Evolutionary conservation across 1,140 invertebrate species (phyloP), one percentile per base, ranked within the genome.

Genomic region (Hylaeus anthracinus): DNA sequence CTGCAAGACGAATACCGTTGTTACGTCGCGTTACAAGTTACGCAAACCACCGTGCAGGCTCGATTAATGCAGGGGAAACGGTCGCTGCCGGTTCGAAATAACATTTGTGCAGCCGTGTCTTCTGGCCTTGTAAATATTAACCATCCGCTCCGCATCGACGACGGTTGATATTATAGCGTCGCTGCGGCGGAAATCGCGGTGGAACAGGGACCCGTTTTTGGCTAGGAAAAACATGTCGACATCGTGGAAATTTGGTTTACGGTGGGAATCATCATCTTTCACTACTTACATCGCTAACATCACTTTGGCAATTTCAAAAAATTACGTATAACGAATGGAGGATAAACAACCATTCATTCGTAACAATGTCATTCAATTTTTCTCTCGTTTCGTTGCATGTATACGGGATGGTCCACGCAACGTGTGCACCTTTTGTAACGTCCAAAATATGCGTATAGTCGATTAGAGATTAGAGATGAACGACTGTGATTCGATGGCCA

Each of bases 1-100:
- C 41, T 55, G 39, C 48, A 74, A 85, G 83, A 85, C 80, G 79
- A 85, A 66, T 85, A 64, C 71, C 79, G 56, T 72, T 73, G 72
- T 80, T 85, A 71, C 66, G 56, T 70, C 56, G 41, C 61, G 66
- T 65, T 58, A 66, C 64, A n/a, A 8, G 64, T 51, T 51, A 66
- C 43, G 51, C 39, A 14, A 56, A 1, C 51, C 56, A 51, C 73
- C 39, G 39, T n/a, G 45, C n/a, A 12, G 66, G 41, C n/a, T 53
- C 43, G 58, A 79, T 79, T 79, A 79, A 72, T 55, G 39, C 76
- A 64, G 45, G 39, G 43, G 56, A 72, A 64, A 72, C 43, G 43
- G 37, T 60, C 37, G 14, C 67, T 15, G 53, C 26, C 4, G 58
- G 10, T 72, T 63, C 39, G 67, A 1, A 78, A 78, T 79, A 79